phyloP scores from a whole-genome alignment of 2,113 vertebrate genomes.

The Muntiacus muntjak region DNA sequence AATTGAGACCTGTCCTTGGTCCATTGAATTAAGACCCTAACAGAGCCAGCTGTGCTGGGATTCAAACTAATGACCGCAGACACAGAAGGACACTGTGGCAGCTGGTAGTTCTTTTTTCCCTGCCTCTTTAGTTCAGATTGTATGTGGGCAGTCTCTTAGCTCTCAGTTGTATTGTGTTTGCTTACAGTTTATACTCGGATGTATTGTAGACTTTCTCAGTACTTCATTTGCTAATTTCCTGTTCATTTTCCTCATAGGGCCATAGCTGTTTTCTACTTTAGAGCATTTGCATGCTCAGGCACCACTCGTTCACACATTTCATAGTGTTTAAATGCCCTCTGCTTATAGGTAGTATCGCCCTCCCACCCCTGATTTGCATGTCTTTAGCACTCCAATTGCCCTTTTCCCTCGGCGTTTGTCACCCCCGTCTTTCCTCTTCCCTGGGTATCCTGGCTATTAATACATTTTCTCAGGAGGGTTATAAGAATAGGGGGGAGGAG shows the following conservation, averaged over 20 bases:
- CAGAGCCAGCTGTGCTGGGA: conserved; percentile 82
- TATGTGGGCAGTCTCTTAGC: conserved; percentile 65
- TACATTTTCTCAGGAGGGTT: conserved; percentile 73
- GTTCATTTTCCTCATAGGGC: conserved; percentile 63
- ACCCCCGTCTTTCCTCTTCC: conserved; percentile 60
- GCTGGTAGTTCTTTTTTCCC: conserved; percentile 74
- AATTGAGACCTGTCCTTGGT: conserved; percentile 78
- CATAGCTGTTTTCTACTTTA: conserved; percentile 57
- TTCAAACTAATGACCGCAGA: conserved; percentile 82
- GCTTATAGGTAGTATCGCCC: conserved; percentile 71
- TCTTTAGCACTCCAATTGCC: conserved; percentile 77
- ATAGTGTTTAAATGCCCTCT: conserved; percentile 75
- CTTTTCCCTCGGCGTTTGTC: conserved; percentile 78
- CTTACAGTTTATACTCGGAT: conserved; percentile 53
- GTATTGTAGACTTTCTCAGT: conserved; percentile 71
- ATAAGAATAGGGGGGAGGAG: conserved; percentile 64
- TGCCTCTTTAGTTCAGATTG: conserved; percentile 66
- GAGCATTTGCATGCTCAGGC: conserved; percentile 69
- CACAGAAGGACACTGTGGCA: conserved; percentile 82
- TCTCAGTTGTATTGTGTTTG: conserved; percentile 63
- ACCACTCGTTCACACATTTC: conserved; percentile 75
- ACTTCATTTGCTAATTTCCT: conserved; percentile 79
- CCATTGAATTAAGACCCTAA: conserved; percentile 79
- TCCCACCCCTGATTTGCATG: conserved; percentile 78
- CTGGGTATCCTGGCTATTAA: conserved; percentile 70